phyloP scores from a whole-genome alignment of 1,140 invertebrate species.

The Nomia melanderi region DNA sequence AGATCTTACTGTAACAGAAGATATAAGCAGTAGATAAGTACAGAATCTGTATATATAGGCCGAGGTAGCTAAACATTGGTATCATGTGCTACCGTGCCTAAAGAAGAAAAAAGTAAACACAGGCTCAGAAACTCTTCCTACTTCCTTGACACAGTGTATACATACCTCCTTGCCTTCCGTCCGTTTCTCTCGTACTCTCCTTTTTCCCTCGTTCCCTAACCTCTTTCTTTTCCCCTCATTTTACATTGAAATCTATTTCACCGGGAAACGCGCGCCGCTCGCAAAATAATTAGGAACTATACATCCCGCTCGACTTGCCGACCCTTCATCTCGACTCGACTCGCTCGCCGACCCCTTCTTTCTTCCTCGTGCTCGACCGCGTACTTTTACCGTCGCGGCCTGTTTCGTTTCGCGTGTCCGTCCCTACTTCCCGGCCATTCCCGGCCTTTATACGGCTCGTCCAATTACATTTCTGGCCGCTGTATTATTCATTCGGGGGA shows the following conservation, averaged over 20 bases:
- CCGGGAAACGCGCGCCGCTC: neutral
- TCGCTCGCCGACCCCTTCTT: neutral
- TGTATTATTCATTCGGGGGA: slow-evolving; percentile 46
- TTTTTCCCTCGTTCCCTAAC: neutral
- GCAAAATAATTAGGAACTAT: slow-evolving; percentile 46
- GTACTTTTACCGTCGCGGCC: slow-evolving; percentile 30
- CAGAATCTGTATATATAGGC: no score
- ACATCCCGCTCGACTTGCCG: slow-evolving; percentile 20
- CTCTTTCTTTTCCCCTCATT: neutral
- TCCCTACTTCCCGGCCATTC: slow-evolving; percentile 31
- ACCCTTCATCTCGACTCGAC: slow-evolving; percentile 4
- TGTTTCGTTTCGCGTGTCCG: slow-evolving; percentile 46
- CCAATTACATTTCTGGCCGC: slow-evolving; percentile 47
- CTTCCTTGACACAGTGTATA: no score
- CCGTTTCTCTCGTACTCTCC: neutral
- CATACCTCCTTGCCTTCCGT: no score
- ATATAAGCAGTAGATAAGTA: no score
- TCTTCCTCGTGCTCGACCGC: neutral
- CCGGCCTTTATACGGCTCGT: slow-evolving; percentile 30
- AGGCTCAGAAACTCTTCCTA: no score
- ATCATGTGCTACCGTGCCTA: no score
- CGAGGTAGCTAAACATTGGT: no score
- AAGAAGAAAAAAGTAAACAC: no score
- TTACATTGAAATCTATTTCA: slow-evolving; percentile 17
- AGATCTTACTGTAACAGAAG: no score